Evolutionary conservation across 92 coral and sea anemone species (phyloP).

Genomic region (Epizoanthus scotinus): DNA sequence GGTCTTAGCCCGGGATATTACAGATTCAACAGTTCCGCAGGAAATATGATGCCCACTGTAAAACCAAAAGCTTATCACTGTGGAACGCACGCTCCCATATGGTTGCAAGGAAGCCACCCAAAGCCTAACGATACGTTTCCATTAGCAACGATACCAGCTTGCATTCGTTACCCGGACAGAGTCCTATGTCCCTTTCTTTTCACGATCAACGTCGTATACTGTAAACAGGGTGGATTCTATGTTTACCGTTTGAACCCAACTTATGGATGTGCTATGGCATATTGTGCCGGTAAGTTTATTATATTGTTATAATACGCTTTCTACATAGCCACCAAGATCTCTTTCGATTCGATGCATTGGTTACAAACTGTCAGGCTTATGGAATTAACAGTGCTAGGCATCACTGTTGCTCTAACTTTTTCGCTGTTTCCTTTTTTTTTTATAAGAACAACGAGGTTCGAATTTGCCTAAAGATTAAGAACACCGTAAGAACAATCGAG

Average conservation of each 20-base stretch:
- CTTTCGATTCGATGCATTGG: too few species aligned
- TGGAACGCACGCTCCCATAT: conserved; percentile 3
- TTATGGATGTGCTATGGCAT: conserved; percentile 10
- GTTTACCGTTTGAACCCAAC: not conserved
- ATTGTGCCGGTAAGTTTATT: conserved; percentile 15
- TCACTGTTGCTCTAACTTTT: too few species aligned
- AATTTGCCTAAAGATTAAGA: too few species aligned
- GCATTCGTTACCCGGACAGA: not conserved
- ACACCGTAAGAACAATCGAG: too few species aligned
- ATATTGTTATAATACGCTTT: not conserved
- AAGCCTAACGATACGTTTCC: not conserved
- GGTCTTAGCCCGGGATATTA: not conserved
- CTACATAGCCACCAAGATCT: not conserved
- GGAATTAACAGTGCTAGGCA: too few species aligned
- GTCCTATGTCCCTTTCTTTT: conserved; percentile 3
- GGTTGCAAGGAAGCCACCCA: conserved; percentile 10
- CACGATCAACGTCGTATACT: not conserved
- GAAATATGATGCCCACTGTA: conserved; percentile 5
- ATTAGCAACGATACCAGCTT: not conserved
- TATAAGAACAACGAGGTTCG: too few species aligned
- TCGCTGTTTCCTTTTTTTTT: too few species aligned
- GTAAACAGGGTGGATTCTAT: conserved; percentile 7
- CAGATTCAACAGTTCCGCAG: conserved; percentile 24
- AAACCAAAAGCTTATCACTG: not conserved
- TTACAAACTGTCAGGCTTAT: not conserved